Evolutionary conservation across 1,140 invertebrate species (phyloP).

Genomic region (Heliconius eleuchia): DNA sequence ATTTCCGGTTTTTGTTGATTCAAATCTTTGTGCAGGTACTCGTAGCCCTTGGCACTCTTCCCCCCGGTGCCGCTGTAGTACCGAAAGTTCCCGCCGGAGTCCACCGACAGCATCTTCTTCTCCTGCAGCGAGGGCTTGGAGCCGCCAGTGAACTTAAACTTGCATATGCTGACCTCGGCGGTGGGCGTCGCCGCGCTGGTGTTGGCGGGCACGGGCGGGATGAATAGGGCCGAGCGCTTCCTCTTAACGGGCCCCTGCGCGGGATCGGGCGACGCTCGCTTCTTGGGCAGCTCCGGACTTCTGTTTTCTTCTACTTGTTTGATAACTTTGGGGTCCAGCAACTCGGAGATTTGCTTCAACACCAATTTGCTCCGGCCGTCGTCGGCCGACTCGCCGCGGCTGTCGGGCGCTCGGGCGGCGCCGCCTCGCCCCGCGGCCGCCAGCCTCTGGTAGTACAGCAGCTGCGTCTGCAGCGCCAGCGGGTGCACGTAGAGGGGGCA

Average conservation of each 20-base stretch:
- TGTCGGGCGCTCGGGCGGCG: not conserved
- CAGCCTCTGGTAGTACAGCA: conserved; percentile 88
- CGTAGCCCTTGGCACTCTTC: conserved; percentile 89
- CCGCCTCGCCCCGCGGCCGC: conserved; percentile 63
- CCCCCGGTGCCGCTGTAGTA: conserved; percentile 91
- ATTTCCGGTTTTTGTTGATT: conserved; percentile 79
- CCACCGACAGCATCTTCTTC: conserved; percentile 94
- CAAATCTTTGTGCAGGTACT: conserved; percentile 87
- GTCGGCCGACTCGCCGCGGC: conserved; percentile 48
- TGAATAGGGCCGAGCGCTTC: conserved; percentile 90
- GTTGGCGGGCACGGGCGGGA: conserved; percentile 88
- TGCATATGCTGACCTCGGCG: conserved; percentile 93
- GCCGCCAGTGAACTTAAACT: conserved; percentile 95
- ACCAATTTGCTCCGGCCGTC: conserved; percentile 73
- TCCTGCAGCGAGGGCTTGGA: conserved; percentile 92
- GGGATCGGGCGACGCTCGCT: conserved; percentile 59
- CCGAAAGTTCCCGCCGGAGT: conserved; percentile 91
- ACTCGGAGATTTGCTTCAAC: conserved; percentile 70
- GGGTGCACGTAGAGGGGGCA: conserved; percentile 87
- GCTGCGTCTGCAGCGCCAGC: conserved; percentile 86
- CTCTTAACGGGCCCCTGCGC: conserved; percentile 83
- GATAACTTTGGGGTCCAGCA: conserved; percentile 76
- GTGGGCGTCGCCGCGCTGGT: conserved; percentile 86
- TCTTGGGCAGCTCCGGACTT: conserved; percentile 58
- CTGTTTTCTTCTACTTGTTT: conserved; percentile 59